Base-by-base conservation (phyloP, 2,888 invertebrate species). In the Drosophila emarginata region DNA sequence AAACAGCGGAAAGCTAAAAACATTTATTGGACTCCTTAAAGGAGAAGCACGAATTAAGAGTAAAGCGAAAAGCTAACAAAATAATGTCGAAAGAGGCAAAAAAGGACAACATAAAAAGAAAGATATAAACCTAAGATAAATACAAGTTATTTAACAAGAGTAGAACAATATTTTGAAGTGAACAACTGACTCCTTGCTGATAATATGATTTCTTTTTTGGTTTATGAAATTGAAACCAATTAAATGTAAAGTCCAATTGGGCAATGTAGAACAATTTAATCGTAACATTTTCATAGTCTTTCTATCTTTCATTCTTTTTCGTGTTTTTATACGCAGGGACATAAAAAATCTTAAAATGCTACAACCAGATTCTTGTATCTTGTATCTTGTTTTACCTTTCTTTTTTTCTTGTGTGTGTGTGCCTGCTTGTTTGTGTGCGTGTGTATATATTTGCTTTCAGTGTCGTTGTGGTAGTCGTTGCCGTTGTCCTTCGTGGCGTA, bases 401-500 rank as follows among this genome's bases (percentile, higher is more conserved):
- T 14, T 39, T 45, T 45, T 1, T 18, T 40, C 1, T 11, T 45
- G 11, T 45, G 40, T 39, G 39, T 14, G 39, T 15, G 40, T 40
- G 40, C 18, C 4, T 45, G 7, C 2, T 7, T 40, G 7, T 9
- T 7, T 45, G 45, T 11, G 18, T 45, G 18, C 18, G 18, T 45
- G 11, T 21, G 45, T 45, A 21, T 45, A 21, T 14, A 11, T 45
- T 45, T 7, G 9, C 15, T 45, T 6, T 14, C 39, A 14, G n/a
- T 39, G 39, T 14, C 14, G 39, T 39, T 14, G 45, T 21, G 9
- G 45, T 45, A 9, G 18, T 45, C 45, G 11, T 45, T 45, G 45
- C 9, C 45, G 45, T 45, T 61, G 61, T 57, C 51, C 62, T 67
- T 58, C 78, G 40, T 68, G 63, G 67, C 76, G 81, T 78, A 80